Evolutionary conservation across 92 coral and sea anemone species (phyloP), one percentile per base, ranked within the genome.

Genomic region (Anthopleura xanthogrammica): DNA sequence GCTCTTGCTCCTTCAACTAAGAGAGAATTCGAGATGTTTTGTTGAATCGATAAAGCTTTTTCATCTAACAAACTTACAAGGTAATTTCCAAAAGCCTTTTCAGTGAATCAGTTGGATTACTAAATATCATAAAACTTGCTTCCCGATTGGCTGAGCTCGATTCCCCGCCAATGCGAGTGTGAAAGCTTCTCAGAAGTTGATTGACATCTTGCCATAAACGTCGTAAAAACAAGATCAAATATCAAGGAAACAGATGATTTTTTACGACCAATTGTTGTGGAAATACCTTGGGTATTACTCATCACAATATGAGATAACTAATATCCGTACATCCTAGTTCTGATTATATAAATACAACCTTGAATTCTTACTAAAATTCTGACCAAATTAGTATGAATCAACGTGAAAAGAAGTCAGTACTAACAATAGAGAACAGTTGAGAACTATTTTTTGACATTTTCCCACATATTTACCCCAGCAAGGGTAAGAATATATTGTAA

Each of bases 271-370:
- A 68, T 19, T 19, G 70, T 62, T 24, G 52, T 40, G 55, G 74
- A 70, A 81, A 81, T 81, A 68, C 84, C 68, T 81, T 70, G 12
- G 62, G 16, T 60, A 70, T 81, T 68, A 81, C 78, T 80, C 83
- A 80, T 43, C 60, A 41, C 42, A n/a, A 54, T 12, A 19, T 46
- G 41, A 74, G 24, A 80, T 80, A 64, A 80, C 36, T 71, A 50
- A 81, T 68, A 68, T 81, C 84, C 84, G 84, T 81, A n/a, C 42
- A n/a, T 75, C 41, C 76, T 64, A 29, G 62, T 60, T 42, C 75
- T n/a, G 77, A 81, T 81, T 42, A 29, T 29, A 68, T 12, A 12
- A 68, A 68, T 20, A 36, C 41, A 10, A 23, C 5, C 40, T 68
- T n/a, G 40, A 24, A 62, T 62, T 20, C 10, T 11, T 3, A 62